Conservation (phyloP, 2,888 invertebrate species). For the Leptogaster cylindrica region DNA sequence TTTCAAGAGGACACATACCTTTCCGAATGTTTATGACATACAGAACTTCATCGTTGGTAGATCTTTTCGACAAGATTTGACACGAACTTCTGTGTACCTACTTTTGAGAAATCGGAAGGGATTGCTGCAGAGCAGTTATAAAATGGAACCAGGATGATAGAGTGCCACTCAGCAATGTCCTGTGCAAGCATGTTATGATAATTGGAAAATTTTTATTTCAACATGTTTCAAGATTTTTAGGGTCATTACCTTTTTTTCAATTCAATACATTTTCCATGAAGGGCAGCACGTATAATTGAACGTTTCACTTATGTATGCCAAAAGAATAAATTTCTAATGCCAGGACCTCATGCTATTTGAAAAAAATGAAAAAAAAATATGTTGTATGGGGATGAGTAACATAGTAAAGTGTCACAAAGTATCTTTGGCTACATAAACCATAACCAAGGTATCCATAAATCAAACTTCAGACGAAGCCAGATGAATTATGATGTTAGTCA, state of each 20-base stretch:
- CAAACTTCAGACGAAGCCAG: neutral
- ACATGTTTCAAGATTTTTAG: no score
- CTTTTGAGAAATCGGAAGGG: conserved; percentile 27
- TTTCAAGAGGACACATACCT: conserved; percentile 5
- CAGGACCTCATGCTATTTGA: no score
- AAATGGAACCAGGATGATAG: conserved; percentile 24
- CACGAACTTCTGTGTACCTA: conserved; percentile 31
- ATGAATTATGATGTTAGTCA: conserved; percentile 20
- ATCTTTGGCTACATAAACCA: no score
- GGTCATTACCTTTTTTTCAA: no score
- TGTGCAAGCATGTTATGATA: neutral
- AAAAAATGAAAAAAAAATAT: no score
- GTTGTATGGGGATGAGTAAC: no score
- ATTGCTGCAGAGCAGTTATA: conserved; percentile 15
- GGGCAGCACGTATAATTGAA: no score
- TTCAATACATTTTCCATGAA: no score
- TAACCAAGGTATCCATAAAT: neutral
- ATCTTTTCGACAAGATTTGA: conserved; percentile 24
- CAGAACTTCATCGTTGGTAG: conserved; percentile 25
- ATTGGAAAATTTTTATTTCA: conserved; percentile 13
- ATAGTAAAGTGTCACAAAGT: no score
- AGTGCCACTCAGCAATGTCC: conserved; percentile 5
- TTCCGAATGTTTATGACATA: conserved; percentile 12
- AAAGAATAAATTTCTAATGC: no score
- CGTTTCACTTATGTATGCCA: no score